Base-by-base conservation (phyloP, 2,888 invertebrate species). In the Brachynemurus nebulosus region DNA sequence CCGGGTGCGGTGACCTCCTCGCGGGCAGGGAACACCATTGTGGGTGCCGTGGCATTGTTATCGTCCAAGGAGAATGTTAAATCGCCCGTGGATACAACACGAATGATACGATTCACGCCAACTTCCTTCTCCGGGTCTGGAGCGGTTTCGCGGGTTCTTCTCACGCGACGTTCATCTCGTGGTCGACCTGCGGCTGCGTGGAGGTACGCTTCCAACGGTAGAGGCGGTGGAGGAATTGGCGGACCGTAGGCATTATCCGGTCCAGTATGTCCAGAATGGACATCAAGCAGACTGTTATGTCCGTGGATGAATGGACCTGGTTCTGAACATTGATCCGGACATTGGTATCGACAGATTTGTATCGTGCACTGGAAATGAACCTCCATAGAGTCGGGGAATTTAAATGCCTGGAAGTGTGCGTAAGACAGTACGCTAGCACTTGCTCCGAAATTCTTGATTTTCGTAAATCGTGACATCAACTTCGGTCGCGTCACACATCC, bases 351-450 rank as follows among this genome's bases (percentile, higher is more conserved):
- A 62, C 92, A 92, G 56, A 92, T 91, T 63, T 92, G 91, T 50
- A 92, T 91, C 21, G 91, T 91, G 61, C 91, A 92, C 62, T 91
- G 90, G 72, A 92, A 92, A 62, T 92, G 91, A 0, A 92, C 92
- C 61, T 92, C 91, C 91, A 92, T 92, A 1, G 90, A 90, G 59
- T 92, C 92, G 1, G 92, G 92, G 69, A 92, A 92, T 60, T 92
- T 92, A 66, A 92, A 92, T 0, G 92, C 92, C 66, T 91, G 90
- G 76, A 91, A 91, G 62, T 90, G 88, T 0, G 91, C 90, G 59
- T 91, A 92, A 0, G 89, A 88, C 1, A 92, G 67, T 0, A 92
- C 90, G 7, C 89, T 89, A 5, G 92, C 92, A 51, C 86, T 86
- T 0, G 91, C 88, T 14, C 92, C 92, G 53, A 92, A 92, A 66